These are phyloP conservation scores for Osedax fenrisi DNA, from an alignment of 2,888 invertebrate genomes.

Conservation along the genomic window DNA sequence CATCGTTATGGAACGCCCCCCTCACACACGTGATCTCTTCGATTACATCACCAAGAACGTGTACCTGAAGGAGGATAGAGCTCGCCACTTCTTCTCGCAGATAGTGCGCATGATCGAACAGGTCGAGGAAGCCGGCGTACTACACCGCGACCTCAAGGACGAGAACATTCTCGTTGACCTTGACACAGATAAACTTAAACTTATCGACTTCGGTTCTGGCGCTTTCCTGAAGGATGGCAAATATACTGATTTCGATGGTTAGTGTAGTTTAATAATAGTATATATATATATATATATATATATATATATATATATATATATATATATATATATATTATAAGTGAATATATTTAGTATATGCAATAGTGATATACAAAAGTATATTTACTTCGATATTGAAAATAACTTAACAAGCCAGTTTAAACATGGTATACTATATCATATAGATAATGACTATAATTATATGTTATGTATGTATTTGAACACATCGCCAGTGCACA, in stretches of 20 bases:
- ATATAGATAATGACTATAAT: too few relatives aligned
- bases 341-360: too few relatives aligned
- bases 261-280: too few relatives aligned
- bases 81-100: conserved; percentile 55
- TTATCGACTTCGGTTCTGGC: conserved; percentile 59
- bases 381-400: too few relatives aligned
- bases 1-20: conserved; percentile 57
- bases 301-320: too few relatives aligned
- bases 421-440: too few relatives aligned
- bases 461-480: too few relatives aligned
- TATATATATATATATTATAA: too few relatives aligned
- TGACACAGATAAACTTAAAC: conserved; percentile 53
- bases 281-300: too few relatives aligned
- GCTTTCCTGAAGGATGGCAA: conserved; percentile 54
- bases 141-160: conserved; percentile 57
- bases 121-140: conserved; percentile 54
- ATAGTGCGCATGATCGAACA: conserved; percentile 53
- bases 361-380: too few relatives aligned
- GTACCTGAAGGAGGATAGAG: conserved; percentile 53
- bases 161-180: conserved; percentile 58
- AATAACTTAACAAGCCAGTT: too few relatives aligned
- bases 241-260: conserved; percentile 59
- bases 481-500: too few relatives aligned
- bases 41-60: conserved; percentile 57
- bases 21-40: conserved; percentile 56